These are phyloP conservation scores for Pseudomyrmex concolor DNA, from an alignment of 1,140 invertebrate genomes.

Conservation along the genomic window DNA sequence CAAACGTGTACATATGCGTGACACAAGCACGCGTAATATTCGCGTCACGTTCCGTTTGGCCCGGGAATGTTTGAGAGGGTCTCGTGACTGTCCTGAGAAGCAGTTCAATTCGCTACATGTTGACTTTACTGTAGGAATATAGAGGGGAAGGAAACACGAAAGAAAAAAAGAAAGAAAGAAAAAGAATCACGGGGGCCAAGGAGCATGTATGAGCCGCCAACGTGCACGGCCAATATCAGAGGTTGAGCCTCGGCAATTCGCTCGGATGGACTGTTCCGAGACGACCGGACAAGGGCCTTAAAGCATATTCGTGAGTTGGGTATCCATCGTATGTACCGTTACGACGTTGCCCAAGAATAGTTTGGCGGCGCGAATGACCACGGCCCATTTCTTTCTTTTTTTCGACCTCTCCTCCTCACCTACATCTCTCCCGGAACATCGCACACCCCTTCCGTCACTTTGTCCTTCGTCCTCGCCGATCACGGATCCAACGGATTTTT, in stretches of 20 bases:
- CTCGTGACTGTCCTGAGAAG: conserved; percentile 57
- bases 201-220: conserved; percentile 17
- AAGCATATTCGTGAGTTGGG: conserved; percentile 43
- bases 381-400: conserved; percentile 57
- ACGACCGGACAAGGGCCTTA: conserved; percentile 54
- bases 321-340: conserved; percentile 65
- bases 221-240: conserved; percentile 48
- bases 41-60: conserved; percentile 60
- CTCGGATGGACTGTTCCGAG: conserved; percentile 40
- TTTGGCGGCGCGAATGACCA: conserved; percentile 63
- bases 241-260: conserved; percentile 26
- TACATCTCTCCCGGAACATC: conserved; percentile 53
- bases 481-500: conserved; percentile 46
- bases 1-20: neutral
- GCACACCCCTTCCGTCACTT: conserved; percentile 19
- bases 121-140: neutral
- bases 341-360: conserved; percentile 69
- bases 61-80: conserved; percentile 55
- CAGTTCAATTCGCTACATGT: conserved; percentile 40
- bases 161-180: neutral
- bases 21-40: conserved; percentile 38
- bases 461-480: conserved; percentile 45
- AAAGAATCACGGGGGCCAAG: neutral
- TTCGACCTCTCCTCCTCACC: conserved; percentile 52
- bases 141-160: neutral